A percentile compares a stretch with the other conserved stretches of the same genome.
phyloP scores from a whole-genome alignment of 2,797 vertebrate genomes.

The Crypturellus tataupa region DNA sequence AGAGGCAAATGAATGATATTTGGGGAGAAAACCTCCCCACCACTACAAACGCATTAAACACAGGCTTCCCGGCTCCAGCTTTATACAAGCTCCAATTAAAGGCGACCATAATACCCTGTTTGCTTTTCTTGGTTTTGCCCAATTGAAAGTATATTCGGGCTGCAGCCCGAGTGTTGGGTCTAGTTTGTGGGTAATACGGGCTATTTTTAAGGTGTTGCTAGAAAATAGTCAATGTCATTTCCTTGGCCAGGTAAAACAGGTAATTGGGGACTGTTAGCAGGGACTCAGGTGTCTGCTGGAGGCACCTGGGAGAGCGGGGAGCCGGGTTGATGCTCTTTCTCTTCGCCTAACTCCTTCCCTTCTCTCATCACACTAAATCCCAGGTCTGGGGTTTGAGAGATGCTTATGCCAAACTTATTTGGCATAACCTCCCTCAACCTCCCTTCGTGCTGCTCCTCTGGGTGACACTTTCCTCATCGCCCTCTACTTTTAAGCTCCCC shows the following conservation, averaged over 20 bases:
- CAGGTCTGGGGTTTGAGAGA: not conserved
- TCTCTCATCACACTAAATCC: not conserved
- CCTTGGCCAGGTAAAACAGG: not conserved
- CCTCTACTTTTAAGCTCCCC: not conserved
- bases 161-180: not conserved
- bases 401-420: not conserved
- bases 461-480: not conserved
- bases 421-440: not conserved
- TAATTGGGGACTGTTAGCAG: not conserved
- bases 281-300: not conserved
- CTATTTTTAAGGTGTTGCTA: not conserved
- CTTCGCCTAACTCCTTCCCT: not conserved
- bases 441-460: not conserved
- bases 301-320: not conserved
- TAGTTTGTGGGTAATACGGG: not conserved
- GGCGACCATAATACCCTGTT: slow-evolving; percentile 60
- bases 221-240: not conserved
- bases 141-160: not conserved
- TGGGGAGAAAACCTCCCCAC: not conserved
- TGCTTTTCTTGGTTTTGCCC: slow-evolving; percentile 52
- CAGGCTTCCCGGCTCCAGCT: slow-evolving; percentile 5
- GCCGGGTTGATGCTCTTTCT: not conserved
- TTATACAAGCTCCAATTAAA: slow-evolving; percentile 61
- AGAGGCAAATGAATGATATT: slow-evolving; percentile 57
- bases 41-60: slow-evolving; percentile 60